Evolutionary conservation across 2,888 invertebrate genomes (phyloP), one percentile per base, ranked within the genome.

Genomic region (Cheilosia vulpina): DNA sequence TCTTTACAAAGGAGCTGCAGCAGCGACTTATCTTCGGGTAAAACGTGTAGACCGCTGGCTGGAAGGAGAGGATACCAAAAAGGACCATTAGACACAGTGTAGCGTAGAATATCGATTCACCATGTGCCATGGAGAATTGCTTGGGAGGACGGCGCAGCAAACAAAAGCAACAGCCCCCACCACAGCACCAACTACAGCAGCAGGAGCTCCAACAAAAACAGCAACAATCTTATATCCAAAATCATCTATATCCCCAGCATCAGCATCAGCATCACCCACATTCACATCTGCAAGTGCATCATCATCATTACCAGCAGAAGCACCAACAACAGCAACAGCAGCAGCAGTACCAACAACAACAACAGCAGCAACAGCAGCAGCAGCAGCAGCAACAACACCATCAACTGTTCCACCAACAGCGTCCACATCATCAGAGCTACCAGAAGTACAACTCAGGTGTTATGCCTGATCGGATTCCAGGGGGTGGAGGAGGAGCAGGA

Each of bases 91-190:
- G 77, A 79, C 83, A 80, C 77, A 79, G 78, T 69, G 71, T 72
- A 84, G 75, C 83, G 80, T 83, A 78, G 87, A 81, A 83, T 87
- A 76, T 75, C 73, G 80, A 87, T 88, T 88, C 90, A 91, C 89
- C 89, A 92, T 91, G 92, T 91, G 91, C 92, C 89, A 92, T 92
- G 92, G 92, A 92, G 91, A 90, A 91, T 89, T 90, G 90, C 87
- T 90, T 91, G 88, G 91, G 91, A 87, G 90, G 92, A 90, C 92
- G 90, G 90, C 90, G 90, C 89, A 90, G 89, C 89, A 90, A 88
- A 87, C 87, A 88, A 84, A 87, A 87, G 84, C 87, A 88, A 87
- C 87, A 88, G 75, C 89, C 88, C 89, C 88, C 89, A 89, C 88
- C 88, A 90, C 88, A 88, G 89, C 89, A 76, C 82, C 87, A 71